Evolutionary conservation across 2,797 vertebrate species (phyloP).

Genomic region (Hemibagrus guttatus): DNA sequence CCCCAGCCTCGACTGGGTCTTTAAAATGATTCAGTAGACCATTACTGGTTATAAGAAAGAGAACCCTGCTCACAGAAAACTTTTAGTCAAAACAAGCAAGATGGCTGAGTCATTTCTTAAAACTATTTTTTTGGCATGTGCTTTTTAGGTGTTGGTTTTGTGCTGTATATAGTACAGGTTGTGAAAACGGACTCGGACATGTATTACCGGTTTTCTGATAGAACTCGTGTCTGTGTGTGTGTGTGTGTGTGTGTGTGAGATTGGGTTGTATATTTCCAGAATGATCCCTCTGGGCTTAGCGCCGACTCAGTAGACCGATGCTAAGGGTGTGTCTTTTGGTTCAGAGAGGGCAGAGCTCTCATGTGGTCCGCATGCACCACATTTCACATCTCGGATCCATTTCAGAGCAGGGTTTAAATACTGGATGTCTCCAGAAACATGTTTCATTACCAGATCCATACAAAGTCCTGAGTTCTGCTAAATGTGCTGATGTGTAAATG

Average conservation of each 20-base stretch:
- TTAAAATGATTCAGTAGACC: no score
- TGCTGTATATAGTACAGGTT: not conserved
- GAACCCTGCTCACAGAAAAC: no score
- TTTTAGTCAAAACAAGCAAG: not conserved
- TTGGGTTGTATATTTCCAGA: not conserved
- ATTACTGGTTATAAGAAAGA: not conserved
- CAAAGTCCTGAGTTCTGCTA: not conserved
- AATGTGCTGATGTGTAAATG: not conserved
- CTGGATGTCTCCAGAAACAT: not conserved
- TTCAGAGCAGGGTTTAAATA: not conserved
- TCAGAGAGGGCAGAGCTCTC: constrained; percentile 19
- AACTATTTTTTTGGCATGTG: not conserved
- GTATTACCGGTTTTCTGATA: not conserved
- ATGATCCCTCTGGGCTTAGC: not conserved
- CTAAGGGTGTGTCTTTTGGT: constrained; percentile 24
- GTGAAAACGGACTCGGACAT: not conserved
- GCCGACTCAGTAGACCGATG: not conserved
- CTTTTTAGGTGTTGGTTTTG: not conserved
- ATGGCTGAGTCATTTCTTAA: not conserved
- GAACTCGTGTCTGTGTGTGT: not conserved
- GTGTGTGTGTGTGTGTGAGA: no score
- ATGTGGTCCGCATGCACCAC: constrained; percentile 28
- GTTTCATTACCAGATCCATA: not conserved
- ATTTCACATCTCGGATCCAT: not conserved
- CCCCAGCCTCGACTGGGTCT: no score